Evolutionary conservation across 2,113 vertebrate species (phyloP).

Genomic region (Litocranius walleri): DNA sequence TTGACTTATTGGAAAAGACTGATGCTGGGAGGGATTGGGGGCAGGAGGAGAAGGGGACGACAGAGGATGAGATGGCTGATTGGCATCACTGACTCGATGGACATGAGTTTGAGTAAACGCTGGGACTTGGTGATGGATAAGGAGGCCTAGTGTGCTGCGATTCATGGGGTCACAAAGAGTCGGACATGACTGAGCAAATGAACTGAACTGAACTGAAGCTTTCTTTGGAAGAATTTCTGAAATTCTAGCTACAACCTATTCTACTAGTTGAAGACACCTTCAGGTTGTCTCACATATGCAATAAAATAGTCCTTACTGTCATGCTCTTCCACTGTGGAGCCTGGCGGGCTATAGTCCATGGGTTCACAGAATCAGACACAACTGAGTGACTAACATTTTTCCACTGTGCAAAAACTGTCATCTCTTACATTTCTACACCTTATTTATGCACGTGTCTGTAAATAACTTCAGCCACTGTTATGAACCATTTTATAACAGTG

Average conservation of each 20-base stretch:
- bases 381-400: background rate
- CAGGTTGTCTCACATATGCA: background rate
- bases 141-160: accelerated
- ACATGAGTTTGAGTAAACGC: too few relatives aligned
- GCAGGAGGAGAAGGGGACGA: too few relatives aligned
- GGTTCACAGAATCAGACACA: background rate
- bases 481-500: background rate
- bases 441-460: background rate
- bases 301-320: background rate
- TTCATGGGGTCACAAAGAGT: too few relatives aligned
- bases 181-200: too few relatives aligned
- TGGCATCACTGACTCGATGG: too few relatives aligned
- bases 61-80: too few relatives aligned
- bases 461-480: background rate
- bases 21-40: too few relatives aligned
- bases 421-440: background rate
- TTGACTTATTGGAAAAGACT: too few relatives aligned
- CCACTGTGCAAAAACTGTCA: background rate
- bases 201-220: too few relatives aligned
- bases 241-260: background rate
- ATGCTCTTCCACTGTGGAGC: background rate
- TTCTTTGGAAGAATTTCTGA: background rate
- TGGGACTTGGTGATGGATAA: too few relatives aligned
- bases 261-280: background rate
- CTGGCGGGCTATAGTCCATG: background rate